Percentiles rank a stretch among this genome's conserved stretches.
Conservation (phyloP, 2,113 vertebrate genomes). For the Dendrocopos noguchii region DNA sequence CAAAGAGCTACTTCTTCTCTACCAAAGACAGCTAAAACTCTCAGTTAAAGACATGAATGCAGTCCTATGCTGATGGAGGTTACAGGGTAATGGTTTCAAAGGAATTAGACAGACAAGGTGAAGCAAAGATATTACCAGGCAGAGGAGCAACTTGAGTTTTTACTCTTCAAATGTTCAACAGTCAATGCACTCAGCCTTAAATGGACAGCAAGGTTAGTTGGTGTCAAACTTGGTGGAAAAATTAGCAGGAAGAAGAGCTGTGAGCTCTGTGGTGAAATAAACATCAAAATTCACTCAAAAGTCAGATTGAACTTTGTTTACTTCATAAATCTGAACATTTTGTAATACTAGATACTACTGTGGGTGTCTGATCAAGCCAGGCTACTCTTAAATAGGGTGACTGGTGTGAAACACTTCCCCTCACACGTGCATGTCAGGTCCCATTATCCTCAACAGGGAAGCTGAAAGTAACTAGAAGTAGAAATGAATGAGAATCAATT, state of each 20-base stretch:
- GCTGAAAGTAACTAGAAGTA: background rate
- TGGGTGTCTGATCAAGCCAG: background rate
- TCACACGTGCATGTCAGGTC: background rate
- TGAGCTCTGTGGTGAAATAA: background rate
- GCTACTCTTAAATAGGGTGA: background rate
- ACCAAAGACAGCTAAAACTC: background rate
- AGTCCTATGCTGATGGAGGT: background rate
- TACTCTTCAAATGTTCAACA: background rate
- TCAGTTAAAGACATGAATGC: accelerated
- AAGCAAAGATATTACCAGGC: background rate
- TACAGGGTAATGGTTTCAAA: background rate
- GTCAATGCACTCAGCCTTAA: background rate
- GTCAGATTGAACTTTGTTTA: background rate
- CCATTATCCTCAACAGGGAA: background rate
- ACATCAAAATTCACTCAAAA: background rate
- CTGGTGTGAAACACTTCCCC: background rate
- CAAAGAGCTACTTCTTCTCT: background rate
- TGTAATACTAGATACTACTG: background rate
- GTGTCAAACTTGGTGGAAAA: background rate
- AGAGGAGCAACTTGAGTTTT: background rate
- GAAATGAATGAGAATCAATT: background rate
- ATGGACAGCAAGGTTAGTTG: background rate
- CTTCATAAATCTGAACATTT: background rate
- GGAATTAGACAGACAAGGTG: background rate
- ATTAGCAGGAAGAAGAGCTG: background rate